Percentiles rank a stretch among this genome's conserved stretches.
Evolutionary conservation across 2,113 vertebrate species (phyloP).

Genomic region (Xiphophorus hellerii): DNA sequence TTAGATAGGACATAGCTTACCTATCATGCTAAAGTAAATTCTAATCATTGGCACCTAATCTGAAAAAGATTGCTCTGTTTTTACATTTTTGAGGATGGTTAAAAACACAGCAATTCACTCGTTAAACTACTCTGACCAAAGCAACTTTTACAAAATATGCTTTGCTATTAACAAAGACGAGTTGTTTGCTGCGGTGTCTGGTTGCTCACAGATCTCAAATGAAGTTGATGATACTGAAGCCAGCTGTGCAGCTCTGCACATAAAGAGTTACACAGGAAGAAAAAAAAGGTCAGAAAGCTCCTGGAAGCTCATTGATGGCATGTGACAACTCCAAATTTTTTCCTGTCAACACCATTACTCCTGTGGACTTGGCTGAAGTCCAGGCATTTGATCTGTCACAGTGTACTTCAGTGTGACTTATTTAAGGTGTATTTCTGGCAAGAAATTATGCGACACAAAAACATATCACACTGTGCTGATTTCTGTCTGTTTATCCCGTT

Average conservation of each 20-base stretch:
- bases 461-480: too few species aligned
- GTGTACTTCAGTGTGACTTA: too few species aligned
- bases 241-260: not conserved
- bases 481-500: too few species aligned
- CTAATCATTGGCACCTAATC: constrained; percentile 13
- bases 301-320: too few species aligned
- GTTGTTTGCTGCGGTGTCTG: too few species aligned
- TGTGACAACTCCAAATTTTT: too few species aligned
- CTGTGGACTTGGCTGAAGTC: too few species aligned
- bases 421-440: too few species aligned
- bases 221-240: not conserved
- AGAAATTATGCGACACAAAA: too few species aligned
- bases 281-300: too few species aligned
- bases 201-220: not conserved
- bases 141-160: not conserved
- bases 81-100: not conserved
- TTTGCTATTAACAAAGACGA: not conserved
- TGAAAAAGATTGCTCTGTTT: not conserved
- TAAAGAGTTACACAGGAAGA: not conserved
- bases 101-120: not conserved
- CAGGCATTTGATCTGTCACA: too few species aligned
- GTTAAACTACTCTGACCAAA: not conserved
- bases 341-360: too few species aligned
- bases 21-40: not conserved
- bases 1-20: constrained; percentile 5